These are phyloP conservation scores for Idaea biselata DNA, from an alignment of 2,888 invertebrate genomes.

Conservation along the genomic window DNA sequence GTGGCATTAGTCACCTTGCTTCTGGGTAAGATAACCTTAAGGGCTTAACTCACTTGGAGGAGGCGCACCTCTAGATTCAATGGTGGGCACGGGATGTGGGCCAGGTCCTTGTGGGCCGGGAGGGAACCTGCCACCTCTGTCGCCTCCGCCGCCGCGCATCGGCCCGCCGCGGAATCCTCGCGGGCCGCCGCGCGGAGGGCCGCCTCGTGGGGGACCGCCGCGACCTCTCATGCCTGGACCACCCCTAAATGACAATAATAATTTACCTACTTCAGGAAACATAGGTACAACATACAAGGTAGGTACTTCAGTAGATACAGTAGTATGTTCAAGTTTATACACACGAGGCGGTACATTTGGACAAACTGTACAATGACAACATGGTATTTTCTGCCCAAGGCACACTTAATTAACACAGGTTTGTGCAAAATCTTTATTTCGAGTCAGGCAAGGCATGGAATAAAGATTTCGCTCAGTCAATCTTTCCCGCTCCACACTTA, in stretches of 20 bases:
- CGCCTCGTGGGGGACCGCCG: constrained; percentile 60
- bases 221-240: constrained; percentile 71
- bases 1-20: too few relatives aligned
- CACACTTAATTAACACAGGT: background rate
- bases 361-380: background rate
- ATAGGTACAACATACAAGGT: constrained; percentile 11
- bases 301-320: background rate
- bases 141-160: constrained; percentile 69
- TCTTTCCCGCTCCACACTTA: constrained; percentile 1
- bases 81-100: constrained; percentile 73
- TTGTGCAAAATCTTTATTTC: background rate
- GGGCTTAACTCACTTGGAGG: constrained; percentile 60
- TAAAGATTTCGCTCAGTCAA: background rate
- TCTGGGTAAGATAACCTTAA: too few relatives aligned
- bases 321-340: background rate
- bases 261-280: background rate
- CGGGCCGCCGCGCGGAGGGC: constrained; percentile 61
- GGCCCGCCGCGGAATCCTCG: constrained; percentile 70
- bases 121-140: constrained; percentile 67
- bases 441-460: background rate
- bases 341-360: background rate
- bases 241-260: constrained; percentile 37
- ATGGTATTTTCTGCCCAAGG: background rate
- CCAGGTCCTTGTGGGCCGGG: constrained; percentile 73
- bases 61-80: constrained; percentile 67